Conservation (phyloP, 2,888 invertebrate genomes). For the Drosophila formosana region DNA sequence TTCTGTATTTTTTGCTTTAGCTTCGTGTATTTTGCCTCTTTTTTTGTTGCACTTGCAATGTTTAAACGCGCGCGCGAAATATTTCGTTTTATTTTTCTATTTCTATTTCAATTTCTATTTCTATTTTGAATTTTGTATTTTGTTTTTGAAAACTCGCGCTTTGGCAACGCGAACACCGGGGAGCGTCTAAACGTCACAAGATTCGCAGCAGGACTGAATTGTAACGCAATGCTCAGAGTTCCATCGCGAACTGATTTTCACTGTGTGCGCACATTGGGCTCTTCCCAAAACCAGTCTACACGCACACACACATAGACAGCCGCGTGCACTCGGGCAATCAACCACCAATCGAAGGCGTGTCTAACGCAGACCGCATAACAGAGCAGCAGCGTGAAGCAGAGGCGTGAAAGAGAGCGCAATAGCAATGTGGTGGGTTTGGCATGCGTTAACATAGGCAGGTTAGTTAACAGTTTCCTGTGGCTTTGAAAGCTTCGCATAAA, state of each 20-base stretch:
- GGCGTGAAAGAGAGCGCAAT: conserved; percentile 12
- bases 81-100: conserved; percentile 3
- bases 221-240: conserved; percentile 63
- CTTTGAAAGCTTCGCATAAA: background rate
- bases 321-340: conserved; percentile 21
- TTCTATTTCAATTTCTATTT: conserved; percentile 2
- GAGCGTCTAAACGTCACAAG: conserved; percentile 84
- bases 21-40: conserved; percentile 17
- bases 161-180: conserved; percentile 70
- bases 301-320: conserved; percentile 22
- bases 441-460: conserved; percentile 43
- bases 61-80: conserved; percentile 32
- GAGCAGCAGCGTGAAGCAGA: background rate
- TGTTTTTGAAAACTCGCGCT: conserved; percentile 56
- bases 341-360: conserved; percentile 61
- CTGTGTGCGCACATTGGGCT: conserved; percentile 51
- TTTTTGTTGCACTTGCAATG: conserved; percentile 24
- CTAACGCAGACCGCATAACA: conserved; percentile 26
- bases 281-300: conserved; percentile 47
- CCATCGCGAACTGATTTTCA: conserved; percentile 63
- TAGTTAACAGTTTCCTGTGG: conserved; percentile 10
- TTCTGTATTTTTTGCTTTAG: conserved; percentile 29
- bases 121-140: conserved; percentile 4
- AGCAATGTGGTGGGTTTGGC: conserved; percentile 41
- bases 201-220: conserved; percentile 85